These are phyloP conservation scores for Bradynema listronoti DNA, from an alignment of 1,140 invertebrate genomes.

Conservation along the genomic window DNA sequence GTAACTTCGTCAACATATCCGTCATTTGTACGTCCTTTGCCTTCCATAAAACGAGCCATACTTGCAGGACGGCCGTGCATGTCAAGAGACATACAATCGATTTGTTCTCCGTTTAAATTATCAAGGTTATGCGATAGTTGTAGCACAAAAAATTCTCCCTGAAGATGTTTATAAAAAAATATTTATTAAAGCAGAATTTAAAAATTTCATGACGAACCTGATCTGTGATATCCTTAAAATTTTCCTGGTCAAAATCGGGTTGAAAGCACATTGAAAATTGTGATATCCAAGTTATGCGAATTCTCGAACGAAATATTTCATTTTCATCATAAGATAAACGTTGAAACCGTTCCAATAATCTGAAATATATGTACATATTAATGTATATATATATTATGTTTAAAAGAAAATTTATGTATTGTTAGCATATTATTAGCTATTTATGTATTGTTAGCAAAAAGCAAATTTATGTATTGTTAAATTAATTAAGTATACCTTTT, in stretches of 20 bases:
- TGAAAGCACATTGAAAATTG: conserved; percentile 49
- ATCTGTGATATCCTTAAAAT: conserved; percentile 44
- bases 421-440: too few species aligned
- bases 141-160: conserved; percentile 48
- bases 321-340: conserved; percentile 45
- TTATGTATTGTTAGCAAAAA: too few species aligned
- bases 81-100: conserved; percentile 47
- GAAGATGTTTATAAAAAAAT: too few species aligned
- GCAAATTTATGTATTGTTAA: too few species aligned
- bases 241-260: conserved; percentile 42
- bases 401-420: too few species aligned
- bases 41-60: conserved; percentile 48
- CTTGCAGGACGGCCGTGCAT: conserved; percentile 45
- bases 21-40: conserved; percentile 45
- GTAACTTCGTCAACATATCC: conserved; percentile 44
- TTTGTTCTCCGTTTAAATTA: conserved; percentile 32
- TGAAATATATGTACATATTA: background rate
- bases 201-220: conserved; percentile 34
- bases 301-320: conserved; percentile 38
- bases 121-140: conserved; percentile 42
- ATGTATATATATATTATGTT: too few species aligned
- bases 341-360: conserved; percentile 48
- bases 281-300: conserved; percentile 50
- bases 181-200: too few species aligned
- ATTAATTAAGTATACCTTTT: conserved; percentile 17